A percentile compares a stretch with the other conserved stretches of the same genome.
Evolutionary conservation across 2,113 vertebrate genomes (phyloP).

Genomic region (Antechinus flavipes): DNA sequence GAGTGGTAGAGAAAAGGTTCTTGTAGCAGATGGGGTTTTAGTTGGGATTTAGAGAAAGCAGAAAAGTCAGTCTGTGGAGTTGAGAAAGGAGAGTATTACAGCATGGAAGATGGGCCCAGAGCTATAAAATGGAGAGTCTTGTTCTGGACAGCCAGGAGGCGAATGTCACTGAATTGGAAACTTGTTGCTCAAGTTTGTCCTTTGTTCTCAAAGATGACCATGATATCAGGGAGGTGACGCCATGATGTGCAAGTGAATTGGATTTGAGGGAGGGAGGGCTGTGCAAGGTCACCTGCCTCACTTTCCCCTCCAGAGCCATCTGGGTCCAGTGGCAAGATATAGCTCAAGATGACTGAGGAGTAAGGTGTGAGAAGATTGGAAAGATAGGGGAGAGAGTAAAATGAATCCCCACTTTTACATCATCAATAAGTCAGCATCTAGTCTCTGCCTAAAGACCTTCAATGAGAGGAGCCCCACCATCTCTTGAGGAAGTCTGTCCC

Average conservation of each 20-base stretch:
- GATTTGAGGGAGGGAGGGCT: too few species aligned
- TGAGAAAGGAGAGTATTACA: not conserved
- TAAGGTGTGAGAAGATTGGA: not conserved
- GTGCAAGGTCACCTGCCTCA: too few species aligned
- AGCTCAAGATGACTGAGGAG: not conserved
- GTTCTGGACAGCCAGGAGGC: not conserved
- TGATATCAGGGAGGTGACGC: too few species aligned
- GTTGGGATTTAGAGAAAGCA: not conserved
- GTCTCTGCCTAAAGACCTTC: not conserved
- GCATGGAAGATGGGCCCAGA: not conserved
- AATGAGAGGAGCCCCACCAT: not conserved
- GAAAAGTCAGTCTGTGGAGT: not conserved
- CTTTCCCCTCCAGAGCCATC: too few species aligned
- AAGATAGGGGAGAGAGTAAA: not conserved
- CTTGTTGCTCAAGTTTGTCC: too few species aligned
- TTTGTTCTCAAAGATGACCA: too few species aligned
- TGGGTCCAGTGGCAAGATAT: too few species aligned
- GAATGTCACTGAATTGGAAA: not conserved
- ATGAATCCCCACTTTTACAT: not conserved
- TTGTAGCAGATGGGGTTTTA: not conserved
- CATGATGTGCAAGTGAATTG: too few species aligned
- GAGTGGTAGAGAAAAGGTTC: not conserved
- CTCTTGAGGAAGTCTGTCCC: not conserved
- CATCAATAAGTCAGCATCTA: not conserved
- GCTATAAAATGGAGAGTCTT: too few species aligned